Base-by-base conservation (phyloP, 2,797 vertebrate genomes). In the Parauchenoglanis punctatus region DNA sequence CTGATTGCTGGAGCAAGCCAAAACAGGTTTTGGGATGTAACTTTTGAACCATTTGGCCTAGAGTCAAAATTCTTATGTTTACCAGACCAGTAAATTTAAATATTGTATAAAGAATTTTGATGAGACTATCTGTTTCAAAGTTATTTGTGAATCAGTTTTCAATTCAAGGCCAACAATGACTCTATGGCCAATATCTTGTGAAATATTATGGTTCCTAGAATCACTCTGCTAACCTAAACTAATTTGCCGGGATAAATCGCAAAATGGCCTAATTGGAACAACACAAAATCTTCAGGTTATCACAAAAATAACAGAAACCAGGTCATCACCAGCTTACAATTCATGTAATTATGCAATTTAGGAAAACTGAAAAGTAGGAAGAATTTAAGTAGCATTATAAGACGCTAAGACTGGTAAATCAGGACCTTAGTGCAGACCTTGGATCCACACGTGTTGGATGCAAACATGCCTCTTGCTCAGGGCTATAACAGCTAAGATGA, bases 391-490 rank as follows among this genome's bases (percentile, higher is more conserved):
- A 87, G 73, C 18, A 78, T 84, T 87, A 78, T 46, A 67, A 61
- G 54, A 59, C 6, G 52, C 28, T 85, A 44, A 82, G 67, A 23
- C 78, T 17, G 20, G 70, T 70, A 82, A 56, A 59, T 68, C 56
- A 35, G 65, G 54, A 44, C 76, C 49, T 40, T 13, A 44, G 76
- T 77, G 82, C 56, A 75, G 46, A 75, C 58, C 40, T 81, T 35
- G 65, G 81, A 78, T n/a, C 15, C 15, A 77, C 87, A 87, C 61
- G 54, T 88, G 85, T 81, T 86, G 44, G 25, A 84, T 70, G 73
- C 12, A 56, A 82, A 78, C 49, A 84, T 87, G 68, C 40, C n/a
- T 40, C 44, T 82, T 72, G 86, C 63, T 59, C 56, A 11, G 49
- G 84, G 56, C 68, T 44, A 52, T 87, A 35, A 54, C 67, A 72